These are phyloP conservation scores for Leptinotarsa lineolata DNA, from an alignment of 1,140 invertebrate genomes.

Conservation along the genomic window DNA sequence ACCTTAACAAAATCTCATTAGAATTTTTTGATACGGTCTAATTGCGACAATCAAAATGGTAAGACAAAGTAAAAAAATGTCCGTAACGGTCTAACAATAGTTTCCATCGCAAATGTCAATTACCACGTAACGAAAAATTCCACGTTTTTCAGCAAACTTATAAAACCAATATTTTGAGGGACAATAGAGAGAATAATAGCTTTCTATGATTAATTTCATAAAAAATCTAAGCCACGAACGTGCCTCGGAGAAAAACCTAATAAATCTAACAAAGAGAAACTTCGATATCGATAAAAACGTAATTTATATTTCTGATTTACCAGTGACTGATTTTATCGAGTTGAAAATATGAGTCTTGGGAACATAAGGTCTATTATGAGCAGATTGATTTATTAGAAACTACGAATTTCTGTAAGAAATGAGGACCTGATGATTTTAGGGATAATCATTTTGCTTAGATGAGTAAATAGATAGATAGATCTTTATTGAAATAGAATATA, in stretches of 20 bases:
- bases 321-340: not conserved
- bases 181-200: not conserved
- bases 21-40: too few relatives aligned
- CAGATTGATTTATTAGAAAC: not conserved
- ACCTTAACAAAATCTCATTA: too few relatives aligned
- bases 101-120: not conserved
- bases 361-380: not conserved
- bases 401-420: too few relatives aligned
- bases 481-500: too few relatives aligned
- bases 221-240: not conserved
- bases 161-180: not conserved
- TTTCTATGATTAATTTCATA: not conserved
- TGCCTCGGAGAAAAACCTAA: not conserved
- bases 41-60: too few relatives aligned
- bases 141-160: not conserved
- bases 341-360: not conserved
- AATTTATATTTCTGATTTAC: slow-evolving; percentile 7
- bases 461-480: too few relatives aligned
- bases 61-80: too few relatives aligned
- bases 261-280: slow-evolving; percentile 4
- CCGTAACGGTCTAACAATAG: not conserved
- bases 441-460: too few relatives aligned
- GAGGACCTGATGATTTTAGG: too few relatives aligned
- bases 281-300: not conserved
- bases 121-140: not conserved